Base-by-base conservation (phyloP, 2,113 vertebrate species). In the Macquaria ambigua region DNA sequence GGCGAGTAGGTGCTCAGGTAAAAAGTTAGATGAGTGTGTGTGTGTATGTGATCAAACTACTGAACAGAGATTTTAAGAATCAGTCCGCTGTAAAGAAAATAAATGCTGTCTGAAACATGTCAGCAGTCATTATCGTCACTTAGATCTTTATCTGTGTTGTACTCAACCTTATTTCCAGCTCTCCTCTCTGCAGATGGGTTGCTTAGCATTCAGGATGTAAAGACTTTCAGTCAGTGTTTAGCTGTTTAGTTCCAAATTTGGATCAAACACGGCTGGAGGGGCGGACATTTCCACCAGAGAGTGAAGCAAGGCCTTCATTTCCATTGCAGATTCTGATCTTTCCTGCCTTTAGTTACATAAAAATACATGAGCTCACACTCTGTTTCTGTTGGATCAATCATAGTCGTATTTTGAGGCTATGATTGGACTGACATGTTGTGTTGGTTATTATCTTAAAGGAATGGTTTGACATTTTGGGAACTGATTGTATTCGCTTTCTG, bases 251-350 rank as follows among this genome's bases (percentile, higher is more conserved):
- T 86, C 87, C 87, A 92, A 89, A 88, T 93, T 93, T 91, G 88
- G 87, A 92, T 86, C 89, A 87, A 91, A 89, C 80, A 15, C 25
- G 6, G 71, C 59, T 79, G 85, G 80, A 82, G 82, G 83, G 84
- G 73, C 80, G 86, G 79, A 82, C 68, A 28, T 77, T 75, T 82
- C 62, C 71, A 88, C 55, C 48, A 77, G 56, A 79, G 77, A 85
- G 62, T 48, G 71, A 72, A 80, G 79, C 75, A 25, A 76, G 15
- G 64, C 63, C 77, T 92, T 90, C 64, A 89, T 94, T 89, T 91
- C 81, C 82, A 90, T 83, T 91, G 78, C 83, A 90, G 88, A 85
- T 92, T 90, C 23, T 77, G 81, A 93, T 93, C 82, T 89, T 84
- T 83, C 3, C 37, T 71, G 75, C 28, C 63, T 87, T 83, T 72